These are phyloP conservation scores for Orthonevra nobilis DNA, from an alignment of 2,888 invertebrate species.

Conservation along the genomic window DNA sequence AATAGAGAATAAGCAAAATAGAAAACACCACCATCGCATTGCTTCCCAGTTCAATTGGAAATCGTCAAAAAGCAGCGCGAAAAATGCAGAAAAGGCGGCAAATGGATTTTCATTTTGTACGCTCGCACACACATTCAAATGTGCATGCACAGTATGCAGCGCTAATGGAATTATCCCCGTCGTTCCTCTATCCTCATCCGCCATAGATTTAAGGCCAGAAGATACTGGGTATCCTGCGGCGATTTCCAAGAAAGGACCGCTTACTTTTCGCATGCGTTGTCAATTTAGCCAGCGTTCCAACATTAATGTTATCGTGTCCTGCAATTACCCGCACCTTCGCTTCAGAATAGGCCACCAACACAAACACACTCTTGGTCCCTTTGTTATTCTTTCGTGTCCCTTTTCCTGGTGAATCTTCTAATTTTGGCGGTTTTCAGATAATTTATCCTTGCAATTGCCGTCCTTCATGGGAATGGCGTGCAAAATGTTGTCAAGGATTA, in stretches of 20 bases:
- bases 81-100: slow-evolving; percentile 60
- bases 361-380: slow-evolving; percentile 32
- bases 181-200: slow-evolving; percentile 23
- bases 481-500: slow-evolving; percentile 47
- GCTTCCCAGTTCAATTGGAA: slow-evolving; percentile 48
- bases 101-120: slow-evolving; percentile 16
- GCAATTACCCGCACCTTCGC: slow-evolving; percentile 65
- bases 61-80: slow-evolving; percentile 47
- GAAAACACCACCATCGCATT: slow-evolving; percentile 4
- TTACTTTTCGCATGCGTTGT: slow-evolving; percentile 67
- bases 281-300: slow-evolving; percentile 60
- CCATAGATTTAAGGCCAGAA: slow-evolving; percentile 22
- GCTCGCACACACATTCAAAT: slow-evolving; percentile 14
- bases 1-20: slow-evolving; percentile 11
- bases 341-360: slow-evolving; percentile 34
- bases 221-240: slow-evolving; percentile 48
- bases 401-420: slow-evolving; percentile 51
- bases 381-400: slow-evolving; percentile 31
- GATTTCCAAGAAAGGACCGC: slow-evolving; percentile 59
- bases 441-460: slow-evolving; percentile 35
- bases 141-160: slow-evolving; percentile 3
- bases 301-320: slow-evolving; percentile 57
- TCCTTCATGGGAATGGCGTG: slow-evolving; percentile 47
- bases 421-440: slow-evolving; percentile 67
- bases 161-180: slow-evolving; percentile 61